Conservation (phyloP, 2,113 vertebrate species). For the Amphiprion percula region DNA sequence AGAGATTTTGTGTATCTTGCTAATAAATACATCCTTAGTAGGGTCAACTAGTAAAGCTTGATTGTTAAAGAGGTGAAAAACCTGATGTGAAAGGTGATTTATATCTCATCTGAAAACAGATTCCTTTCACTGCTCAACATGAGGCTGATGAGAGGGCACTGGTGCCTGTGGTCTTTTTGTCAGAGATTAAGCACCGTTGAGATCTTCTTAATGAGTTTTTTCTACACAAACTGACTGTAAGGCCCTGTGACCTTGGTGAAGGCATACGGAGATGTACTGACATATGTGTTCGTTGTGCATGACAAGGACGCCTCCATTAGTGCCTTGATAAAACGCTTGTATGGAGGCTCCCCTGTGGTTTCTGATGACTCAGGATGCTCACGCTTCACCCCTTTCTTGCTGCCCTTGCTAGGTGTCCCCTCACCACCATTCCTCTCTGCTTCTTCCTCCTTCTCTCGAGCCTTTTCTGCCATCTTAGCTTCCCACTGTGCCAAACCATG, state of each 20-base stretch:
- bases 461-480: constrained; percentile 97
- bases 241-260: constrained; percentile 98
- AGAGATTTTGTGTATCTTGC: constrained; percentile 82
- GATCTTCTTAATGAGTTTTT: constrained; percentile 62
- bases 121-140: constrained; percentile 38
- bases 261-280: constrained; percentile 95
- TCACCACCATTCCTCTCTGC: constrained; percentile 91
- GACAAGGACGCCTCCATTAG: constrained; percentile 91
- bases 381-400: constrained; percentile 91
- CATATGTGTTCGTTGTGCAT: constrained; percentile 93
- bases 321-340: constrained; percentile 92
- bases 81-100: constrained; percentile 65
- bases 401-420: constrained; percentile 89
- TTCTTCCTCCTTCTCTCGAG: constrained; percentile 95
- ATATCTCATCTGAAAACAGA: constrained; percentile 53
- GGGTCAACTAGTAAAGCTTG: constrained; percentile 82
- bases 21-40: constrained; percentile 85
- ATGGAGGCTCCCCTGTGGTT: constrained; percentile 85
- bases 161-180: constrained; percentile 57
- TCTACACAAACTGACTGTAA: constrained; percentile 93
- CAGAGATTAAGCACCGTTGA: constrained; percentile 75
- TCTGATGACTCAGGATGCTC: constrained; percentile 89
- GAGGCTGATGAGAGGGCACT: constrained; percentile 47
- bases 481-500: constrained; percentile 96
- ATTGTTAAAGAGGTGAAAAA: constrained; percentile 85